A percentile compares a stretch with the other conserved stretches of the same genome.
phyloP scores from a whole-genome alignment of 2,888 invertebrate species.

The Metacarcinus magister region DNA sequence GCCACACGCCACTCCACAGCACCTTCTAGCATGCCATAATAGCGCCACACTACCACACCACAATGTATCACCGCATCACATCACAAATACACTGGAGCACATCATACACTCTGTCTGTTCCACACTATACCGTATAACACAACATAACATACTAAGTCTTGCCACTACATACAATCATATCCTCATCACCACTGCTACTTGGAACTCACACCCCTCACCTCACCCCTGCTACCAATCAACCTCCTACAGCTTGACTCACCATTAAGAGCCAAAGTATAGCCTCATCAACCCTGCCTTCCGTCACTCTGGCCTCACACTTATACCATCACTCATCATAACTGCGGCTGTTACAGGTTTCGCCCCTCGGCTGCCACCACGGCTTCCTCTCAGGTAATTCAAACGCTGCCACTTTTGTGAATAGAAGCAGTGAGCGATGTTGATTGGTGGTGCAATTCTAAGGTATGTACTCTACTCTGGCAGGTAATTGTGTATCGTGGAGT shows the following conservation, averaged over 20 bases:
- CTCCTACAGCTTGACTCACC: neutral
- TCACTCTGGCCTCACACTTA: neutral
- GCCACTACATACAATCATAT: neutral
- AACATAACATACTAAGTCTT: neutral
- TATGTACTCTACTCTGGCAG: neutral
- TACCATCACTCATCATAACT: neutral
- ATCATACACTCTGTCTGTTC: neutral
- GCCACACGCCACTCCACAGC: neutral
- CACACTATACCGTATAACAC: neutral
- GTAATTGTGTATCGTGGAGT: neutral
- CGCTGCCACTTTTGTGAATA: neutral
- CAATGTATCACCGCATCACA: neutral
- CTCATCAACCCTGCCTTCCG: neutral
- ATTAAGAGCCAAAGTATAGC: neutral
- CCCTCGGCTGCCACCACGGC: neutral
- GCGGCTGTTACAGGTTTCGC: neutral
- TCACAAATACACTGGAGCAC: neutral
- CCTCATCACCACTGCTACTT: neutral
- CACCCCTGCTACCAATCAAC: neutral
- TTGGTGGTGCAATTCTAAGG: neutral
- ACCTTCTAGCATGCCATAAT: neutral
- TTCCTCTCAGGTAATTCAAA: neutral
- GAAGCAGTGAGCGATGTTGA: neutral
- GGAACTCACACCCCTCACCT: neutral
- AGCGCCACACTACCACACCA: neutral